Evolutionary conservation across 2,113 vertebrate genomes (phyloP).

Genomic region (Odontophorus gujanensis): DNA sequence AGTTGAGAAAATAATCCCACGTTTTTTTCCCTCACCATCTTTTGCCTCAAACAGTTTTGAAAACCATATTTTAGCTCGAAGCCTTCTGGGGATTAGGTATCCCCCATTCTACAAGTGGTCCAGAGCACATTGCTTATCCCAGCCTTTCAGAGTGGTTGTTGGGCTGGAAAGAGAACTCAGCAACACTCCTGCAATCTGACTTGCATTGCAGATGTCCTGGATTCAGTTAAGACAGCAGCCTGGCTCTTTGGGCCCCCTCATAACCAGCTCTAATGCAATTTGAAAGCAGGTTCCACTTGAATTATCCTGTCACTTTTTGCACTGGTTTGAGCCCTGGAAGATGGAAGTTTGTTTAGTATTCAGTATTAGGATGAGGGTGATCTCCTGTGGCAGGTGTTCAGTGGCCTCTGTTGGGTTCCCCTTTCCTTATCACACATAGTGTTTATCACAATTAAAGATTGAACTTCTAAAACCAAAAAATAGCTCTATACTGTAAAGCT

Average conservation of each 20-base stretch:
- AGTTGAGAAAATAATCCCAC: background rate
- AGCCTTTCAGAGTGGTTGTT: background rate
- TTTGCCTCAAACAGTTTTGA: background rate
- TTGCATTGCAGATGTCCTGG: background rate
- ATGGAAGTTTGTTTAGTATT: background rate
- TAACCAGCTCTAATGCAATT: background rate
- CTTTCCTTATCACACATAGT: background rate
- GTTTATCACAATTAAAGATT: background rate
- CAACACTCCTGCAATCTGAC: background rate
- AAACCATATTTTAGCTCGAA: background rate
- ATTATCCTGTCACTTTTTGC: background rate
- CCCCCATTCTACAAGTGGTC: rapidly evolving
- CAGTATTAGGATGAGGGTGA: background rate
- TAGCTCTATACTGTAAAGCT: background rate
- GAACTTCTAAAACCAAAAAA: background rate
- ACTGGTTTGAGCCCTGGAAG: background rate
- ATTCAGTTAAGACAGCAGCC: background rate
- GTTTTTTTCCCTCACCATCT: background rate
- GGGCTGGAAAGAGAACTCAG: background rate
- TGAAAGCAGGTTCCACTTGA: background rate
- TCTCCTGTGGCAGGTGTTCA: background rate
- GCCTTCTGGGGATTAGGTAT: background rate
- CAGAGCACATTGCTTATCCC: background rate
- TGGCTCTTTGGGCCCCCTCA: background rate
- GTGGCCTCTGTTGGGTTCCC: background rate